A percentile compares a stretch with the other conserved stretches of the same genome.
These are phyloP conservation scores for Sphenodon punctatus DNA, from an alignment of 2,797 vertebrate genomes.

Conservation along the genomic window DNA sequence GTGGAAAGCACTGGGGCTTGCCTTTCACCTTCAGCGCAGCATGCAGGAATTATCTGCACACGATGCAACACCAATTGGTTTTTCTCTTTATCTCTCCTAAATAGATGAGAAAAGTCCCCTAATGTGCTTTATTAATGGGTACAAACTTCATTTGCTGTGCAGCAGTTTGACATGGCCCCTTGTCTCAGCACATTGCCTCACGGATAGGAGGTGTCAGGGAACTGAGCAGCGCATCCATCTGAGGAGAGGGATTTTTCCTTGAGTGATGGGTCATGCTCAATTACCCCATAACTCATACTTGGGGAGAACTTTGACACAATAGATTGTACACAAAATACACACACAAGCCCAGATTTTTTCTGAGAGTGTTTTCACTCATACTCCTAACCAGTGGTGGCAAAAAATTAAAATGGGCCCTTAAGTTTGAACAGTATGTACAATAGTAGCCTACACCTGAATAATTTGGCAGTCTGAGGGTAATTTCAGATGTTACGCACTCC, in stretches of 20 bases:
- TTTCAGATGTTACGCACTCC: no score
- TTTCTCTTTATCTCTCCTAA: background rate
- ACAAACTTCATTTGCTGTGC: background rate
- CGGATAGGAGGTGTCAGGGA: background rate
- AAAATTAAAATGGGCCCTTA: no score
- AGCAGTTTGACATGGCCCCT: background rate
- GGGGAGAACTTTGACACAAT: no score
- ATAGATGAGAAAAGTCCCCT: background rate
- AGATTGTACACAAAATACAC: no score
- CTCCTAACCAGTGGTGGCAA: no score
- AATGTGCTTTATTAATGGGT: background rate
- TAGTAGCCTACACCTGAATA: no score
- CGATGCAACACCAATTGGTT: background rate
- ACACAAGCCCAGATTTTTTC: no score
- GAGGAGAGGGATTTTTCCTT: background rate
- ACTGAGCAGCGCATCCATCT: background rate
- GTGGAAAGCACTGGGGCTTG: background rate
- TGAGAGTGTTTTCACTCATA: no score
- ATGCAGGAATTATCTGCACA: background rate
- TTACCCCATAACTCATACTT: no score
- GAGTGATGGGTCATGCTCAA: no score
- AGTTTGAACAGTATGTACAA: no score
- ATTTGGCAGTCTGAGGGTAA: no score
- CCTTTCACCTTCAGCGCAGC: accelerated
- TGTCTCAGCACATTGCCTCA: background rate